Base-by-base conservation (phyloP, 2,797 vertebrate genomes). In the Sebastolobus alascanus region DNA sequence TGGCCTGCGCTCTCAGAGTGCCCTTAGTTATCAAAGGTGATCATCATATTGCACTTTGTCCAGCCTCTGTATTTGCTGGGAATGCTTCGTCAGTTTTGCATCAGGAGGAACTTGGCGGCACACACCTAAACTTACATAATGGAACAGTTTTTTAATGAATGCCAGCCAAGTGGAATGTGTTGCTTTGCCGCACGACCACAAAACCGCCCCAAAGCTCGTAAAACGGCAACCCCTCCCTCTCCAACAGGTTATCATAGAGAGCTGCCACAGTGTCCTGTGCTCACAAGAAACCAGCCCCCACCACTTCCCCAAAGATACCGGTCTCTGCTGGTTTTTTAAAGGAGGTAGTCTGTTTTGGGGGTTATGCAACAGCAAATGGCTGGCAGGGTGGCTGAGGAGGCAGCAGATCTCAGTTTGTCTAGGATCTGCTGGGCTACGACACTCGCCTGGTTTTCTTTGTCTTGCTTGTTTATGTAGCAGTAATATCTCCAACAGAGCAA, bases 311-410 rank as follows among this genome's bases (percentile, higher is more conserved):
- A 70, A 58, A 74, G 55, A 87, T 79, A 75, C 86, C 20, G 14
- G 84, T 86, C 60, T 79, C 16, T 37, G 56, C 83, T 50, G 80
- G 74, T 84, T 89, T 82, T 79, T 76, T 40, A 43, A 63, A 78
- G 29, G 6, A 87, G 78, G 22, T 60, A 65, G 54, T 72, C 75
- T 69, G 31, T 35, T 14, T 70, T 79, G 50, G 33, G 66, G 14
- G 72, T 89, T 90, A 78, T 69, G 80, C 56, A 89, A 89, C 71
- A 59, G 33, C 27, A 75, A 80, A 77, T 65, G 37, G n/a, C 52
- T 64, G 52, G 58, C 37, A 31, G 55, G 63, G 8, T 4, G 54
- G 31, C n/a, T 69, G 37, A 73, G 61, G 63, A 68, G 38, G 55
- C 70, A 58, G 67, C 60, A 58, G 33, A 29, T 64, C 22, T 38